Base-by-base conservation (phyloP, 1,140 invertebrate genomes). In the Papilio polyxenes region DNA sequence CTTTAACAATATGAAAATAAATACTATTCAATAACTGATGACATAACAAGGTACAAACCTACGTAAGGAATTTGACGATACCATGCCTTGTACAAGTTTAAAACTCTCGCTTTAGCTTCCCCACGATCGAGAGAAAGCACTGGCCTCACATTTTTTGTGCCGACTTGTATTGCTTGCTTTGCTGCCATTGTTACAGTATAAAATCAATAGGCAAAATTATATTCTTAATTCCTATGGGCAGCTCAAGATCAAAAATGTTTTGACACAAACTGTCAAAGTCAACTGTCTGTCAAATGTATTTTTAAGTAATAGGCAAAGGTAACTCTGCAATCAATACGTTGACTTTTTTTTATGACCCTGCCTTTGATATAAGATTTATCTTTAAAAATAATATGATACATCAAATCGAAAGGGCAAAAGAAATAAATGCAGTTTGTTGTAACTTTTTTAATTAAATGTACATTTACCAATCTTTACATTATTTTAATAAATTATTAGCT, bases 1-100 rank as follows among this genome's bases (percentile, higher is more conserved):
- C 23, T 72, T 44, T 74, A 40, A 44, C 7, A 74, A 74, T 74
- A 7, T n/a, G 72, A 31, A 44, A 40, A 40, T 20, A 80, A 48
- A 65, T 37, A 62, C 75, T 62, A 44, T 23, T 59, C 81, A 81
- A 83, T 85, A 80, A 80, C 75, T 88, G 92, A 94, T 93, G 92
- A 94, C 92, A 93, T 92, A 92, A 92, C 82, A 91, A 84, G 80
- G 72, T 91, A 95, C 95, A 95, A 95, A 98, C 97, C 95, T 89
- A 97, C 95, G 87, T 96, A 96, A 65, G 97, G 97, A 81, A 97
- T 95, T 93, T 98, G 97, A 85, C 97, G 95, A 92, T 98, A 98
- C 98, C 98, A 99, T 80, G 98, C 96, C 95, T 97, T 98, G 92
- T 99, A 99, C 65, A 99, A 95, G 91, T 96, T 97, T 5, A 99